phyloP scores from a whole-genome alignment of 2,888 invertebrate genomes.

The Plebejus argus region DNA sequence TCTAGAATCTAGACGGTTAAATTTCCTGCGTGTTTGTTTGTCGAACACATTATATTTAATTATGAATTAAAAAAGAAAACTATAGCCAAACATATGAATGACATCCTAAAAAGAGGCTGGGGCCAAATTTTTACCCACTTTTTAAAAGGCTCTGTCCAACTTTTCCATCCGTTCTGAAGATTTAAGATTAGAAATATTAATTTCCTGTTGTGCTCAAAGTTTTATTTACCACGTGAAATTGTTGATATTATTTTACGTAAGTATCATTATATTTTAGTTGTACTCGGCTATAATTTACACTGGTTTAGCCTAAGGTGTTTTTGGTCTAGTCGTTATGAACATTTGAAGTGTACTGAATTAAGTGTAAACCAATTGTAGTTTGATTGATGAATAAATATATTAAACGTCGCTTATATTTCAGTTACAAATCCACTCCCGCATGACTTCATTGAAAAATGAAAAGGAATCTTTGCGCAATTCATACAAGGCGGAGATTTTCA shows the following conservation, averaged over 20 bases:
- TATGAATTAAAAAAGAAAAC: too few species aligned
- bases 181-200: slow-evolving; percentile 10
- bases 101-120: neutral
- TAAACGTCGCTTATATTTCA: slow-evolving; percentile 13
- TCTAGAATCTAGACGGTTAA: too few species aligned
- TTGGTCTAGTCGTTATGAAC: slow-evolving; percentile 50
- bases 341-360: slow-evolving; percentile 41
- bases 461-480: neutral
- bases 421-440: neutral
- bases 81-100: neutral
- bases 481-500: neutral
- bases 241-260: slow-evolving; percentile 2
- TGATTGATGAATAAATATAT: slow-evolving; percentile 39
- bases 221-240: slow-evolving; percentile 12
- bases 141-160: neutral
- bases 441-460: neutral
- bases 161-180: neutral
- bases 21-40: neutral
- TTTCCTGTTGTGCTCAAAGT: slow-evolving; percentile 27
- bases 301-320: slow-evolving; percentile 43
- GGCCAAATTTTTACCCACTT: too few species aligned
- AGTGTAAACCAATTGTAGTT: slow-evolving; percentile 42
- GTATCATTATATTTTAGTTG: neutral
- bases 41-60: neutral
- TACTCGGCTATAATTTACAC: slow-evolving; percentile 22